Percentiles rank a stretch among this genome's conserved stretches.
Evolutionary conservation across 2,113 vertebrate species (phyloP).

Genomic region (Tetrax tetrax): DNA sequence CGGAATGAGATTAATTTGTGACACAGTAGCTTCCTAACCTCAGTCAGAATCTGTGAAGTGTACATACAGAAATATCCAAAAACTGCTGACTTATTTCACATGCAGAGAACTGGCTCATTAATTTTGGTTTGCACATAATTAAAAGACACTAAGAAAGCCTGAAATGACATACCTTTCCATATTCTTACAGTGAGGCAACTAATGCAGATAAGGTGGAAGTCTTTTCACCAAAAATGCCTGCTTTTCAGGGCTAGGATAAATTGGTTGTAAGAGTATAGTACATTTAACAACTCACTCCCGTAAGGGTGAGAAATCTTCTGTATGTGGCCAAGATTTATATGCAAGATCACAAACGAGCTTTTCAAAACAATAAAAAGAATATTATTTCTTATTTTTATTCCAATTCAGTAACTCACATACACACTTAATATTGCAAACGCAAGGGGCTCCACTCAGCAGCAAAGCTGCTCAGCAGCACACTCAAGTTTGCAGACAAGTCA

Average conservation of each 20-base stretch:
- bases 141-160: background rate
- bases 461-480: background rate
- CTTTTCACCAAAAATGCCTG: background rate
- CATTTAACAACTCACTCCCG: background rate
- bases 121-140: conserved; percentile 18
- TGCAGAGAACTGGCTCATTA: conserved; percentile 19
- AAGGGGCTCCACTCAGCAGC: background rate
- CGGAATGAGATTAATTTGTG: conserved; percentile 48
- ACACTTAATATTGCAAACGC: background rate
- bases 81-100: conserved; percentile 40
- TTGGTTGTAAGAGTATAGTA: background rate
- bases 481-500: background rate
- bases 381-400: background rate
- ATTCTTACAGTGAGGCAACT: background rate
- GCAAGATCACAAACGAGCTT: background rate
- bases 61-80: background rate
- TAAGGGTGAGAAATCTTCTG: background rate
- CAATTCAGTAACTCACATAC: background rate
- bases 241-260: background rate
- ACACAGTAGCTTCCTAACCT: conserved; percentile 27
- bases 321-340: background rate
- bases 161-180: background rate
- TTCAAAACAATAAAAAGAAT: background rate
- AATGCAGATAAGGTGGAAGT: background rate
- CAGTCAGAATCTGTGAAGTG: conserved; percentile 3